Evolutionary conservation across 2,797 vertebrate species (phyloP).

Genomic region (Antennarius maculatus): DNA sequence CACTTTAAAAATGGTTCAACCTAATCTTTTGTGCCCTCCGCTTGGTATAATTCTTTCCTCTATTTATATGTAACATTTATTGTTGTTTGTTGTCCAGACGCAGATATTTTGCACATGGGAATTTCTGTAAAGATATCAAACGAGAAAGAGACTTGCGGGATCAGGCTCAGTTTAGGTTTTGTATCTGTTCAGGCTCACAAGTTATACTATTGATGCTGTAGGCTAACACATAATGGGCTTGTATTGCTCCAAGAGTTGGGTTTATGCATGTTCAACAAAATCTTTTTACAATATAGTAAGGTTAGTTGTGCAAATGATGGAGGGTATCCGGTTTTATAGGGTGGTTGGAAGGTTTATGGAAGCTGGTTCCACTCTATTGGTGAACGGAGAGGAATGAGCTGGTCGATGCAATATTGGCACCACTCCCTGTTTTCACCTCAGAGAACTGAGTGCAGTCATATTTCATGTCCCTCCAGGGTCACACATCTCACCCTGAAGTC

Average conservation of each 20-base stretch:
- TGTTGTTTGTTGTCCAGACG: conserved; percentile 10
- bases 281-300: conserved; percentile 55
- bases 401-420: conserved; percentile 70
- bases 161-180: background rate
- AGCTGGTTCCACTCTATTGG: conserved; percentile 71
- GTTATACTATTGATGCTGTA: no score
- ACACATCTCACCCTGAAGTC: conserved; percentile 51
- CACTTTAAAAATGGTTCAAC: background rate
- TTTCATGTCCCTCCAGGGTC: conserved; percentile 62
- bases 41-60: background rate
- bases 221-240: no score
- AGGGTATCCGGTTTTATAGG: conserved; percentile 58
- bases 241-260: conserved; percentile 6
- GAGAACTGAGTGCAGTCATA: conserved; percentile 52
- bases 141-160: conserved; percentile 4
- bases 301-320: conserved; percentile 20
- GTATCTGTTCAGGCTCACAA: no score
- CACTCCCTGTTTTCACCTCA: conserved; percentile 38
- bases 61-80: background rate
- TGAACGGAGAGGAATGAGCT: conserved; percentile 57
- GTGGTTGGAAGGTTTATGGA: conserved; percentile 67
- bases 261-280: conserved; percentile 32
- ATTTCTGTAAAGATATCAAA: conserved; percentile 23
- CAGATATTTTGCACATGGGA: conserved; percentile 3
- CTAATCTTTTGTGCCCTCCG: background rate